These are phyloP conservation scores for Andrena chrysosceles DNA, from an alignment of 2,888 invertebrate species.

Conservation along the genomic window DNA sequence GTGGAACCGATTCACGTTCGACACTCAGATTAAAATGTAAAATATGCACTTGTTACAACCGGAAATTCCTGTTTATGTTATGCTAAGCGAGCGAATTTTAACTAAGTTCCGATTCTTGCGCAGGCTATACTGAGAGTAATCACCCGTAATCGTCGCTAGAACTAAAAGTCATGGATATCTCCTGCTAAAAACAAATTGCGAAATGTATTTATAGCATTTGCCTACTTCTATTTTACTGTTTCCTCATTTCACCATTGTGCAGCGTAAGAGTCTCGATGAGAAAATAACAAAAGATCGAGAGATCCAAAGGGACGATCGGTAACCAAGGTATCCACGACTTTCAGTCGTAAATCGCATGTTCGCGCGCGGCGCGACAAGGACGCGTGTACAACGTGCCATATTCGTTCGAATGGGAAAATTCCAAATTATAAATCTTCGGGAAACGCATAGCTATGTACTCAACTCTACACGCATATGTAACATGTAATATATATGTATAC, in stretches of 20 bases:
- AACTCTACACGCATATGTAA: conserved; percentile 21
- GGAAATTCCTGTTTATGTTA: conserved; percentile 26
- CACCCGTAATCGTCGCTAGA: conserved; percentile 1
- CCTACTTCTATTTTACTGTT: too few relatives aligned
- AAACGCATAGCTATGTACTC: conserved; percentile 40
- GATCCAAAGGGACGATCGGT: too few relatives aligned
- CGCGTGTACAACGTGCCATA: conserved; percentile 21
- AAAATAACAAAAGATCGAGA: too few relatives aligned
- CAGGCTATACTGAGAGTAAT: conserved; percentile 20
- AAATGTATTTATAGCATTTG: too few relatives aligned
- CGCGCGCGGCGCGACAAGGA: background rate
- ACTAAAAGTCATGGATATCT: conserved; percentile 33
- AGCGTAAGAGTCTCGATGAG: too few relatives aligned
- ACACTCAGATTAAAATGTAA: background rate
- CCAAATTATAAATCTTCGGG: conserved; percentile 36
- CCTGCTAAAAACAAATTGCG: background rate
- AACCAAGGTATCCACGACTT: conserved; percentile 7
- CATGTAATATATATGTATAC: conserved; percentile 4
- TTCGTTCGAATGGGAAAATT: conserved; percentile 19
- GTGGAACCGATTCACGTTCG: background rate
- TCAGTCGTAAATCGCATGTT: background rate
- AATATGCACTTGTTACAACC: background rate
- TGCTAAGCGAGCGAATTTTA: conserved; percentile 20
- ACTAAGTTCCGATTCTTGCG: conserved; percentile 23
- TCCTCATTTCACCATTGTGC: too few relatives aligned